phyloP scores from a whole-genome alignment of 2,113 vertebrate species.

The Heliornis fulica region DNA sequence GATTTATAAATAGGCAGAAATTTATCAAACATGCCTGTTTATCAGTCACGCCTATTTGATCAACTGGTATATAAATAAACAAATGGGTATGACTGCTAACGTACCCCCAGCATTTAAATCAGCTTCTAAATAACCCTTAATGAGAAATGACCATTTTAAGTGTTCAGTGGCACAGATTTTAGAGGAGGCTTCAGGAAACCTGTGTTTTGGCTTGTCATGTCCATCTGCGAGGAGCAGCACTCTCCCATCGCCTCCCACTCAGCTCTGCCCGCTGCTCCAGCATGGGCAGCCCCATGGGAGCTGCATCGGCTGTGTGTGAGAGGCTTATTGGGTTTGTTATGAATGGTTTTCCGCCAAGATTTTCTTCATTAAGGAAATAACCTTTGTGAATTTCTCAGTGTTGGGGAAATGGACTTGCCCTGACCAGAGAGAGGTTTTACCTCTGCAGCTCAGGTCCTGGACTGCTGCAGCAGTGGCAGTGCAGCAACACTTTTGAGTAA shows the following conservation, averaged over 20 bases:
- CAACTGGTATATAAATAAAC: neutral
- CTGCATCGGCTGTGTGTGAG: fast-evolving
- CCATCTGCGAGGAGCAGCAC: fast-evolving
- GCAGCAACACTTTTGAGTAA: neutral
- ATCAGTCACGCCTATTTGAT: neutral
- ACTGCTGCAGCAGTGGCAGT: neutral
- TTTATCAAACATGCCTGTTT: neutral
- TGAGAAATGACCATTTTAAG: neutral
- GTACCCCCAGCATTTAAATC: neutral
- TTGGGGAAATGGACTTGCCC: neutral
- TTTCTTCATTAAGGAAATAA: neutral
- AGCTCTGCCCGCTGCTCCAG: neutral
- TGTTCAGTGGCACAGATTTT: neutral
- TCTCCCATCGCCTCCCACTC: neutral
- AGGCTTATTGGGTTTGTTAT: fast-evolving
- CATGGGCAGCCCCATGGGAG: neutral
- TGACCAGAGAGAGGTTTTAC: neutral
- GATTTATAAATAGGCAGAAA: neutral
- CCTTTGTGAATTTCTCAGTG: neutral
- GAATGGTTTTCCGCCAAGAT: neutral
- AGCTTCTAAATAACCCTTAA: neutral
- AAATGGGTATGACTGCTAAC: neutral
- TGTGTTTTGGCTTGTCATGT: neutral
- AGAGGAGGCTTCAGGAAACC: neutral
- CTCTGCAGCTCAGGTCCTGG: neutral